These are phyloP conservation scores for Centroberyx gerrardi DNA, from an alignment of 2,797 vertebrate genomes.

Conservation along the genomic window DNA sequence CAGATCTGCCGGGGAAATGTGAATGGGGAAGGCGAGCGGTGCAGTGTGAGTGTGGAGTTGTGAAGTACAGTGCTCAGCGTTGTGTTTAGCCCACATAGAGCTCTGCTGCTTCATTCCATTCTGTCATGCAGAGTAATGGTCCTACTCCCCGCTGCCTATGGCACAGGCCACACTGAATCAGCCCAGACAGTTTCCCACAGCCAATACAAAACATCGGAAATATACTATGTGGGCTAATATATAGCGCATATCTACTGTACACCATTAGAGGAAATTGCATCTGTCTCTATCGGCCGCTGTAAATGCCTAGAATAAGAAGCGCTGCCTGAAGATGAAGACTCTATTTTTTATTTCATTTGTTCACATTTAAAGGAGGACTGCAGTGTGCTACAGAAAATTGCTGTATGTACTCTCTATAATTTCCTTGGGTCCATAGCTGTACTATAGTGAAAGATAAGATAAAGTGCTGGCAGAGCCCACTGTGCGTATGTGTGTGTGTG, in stretches of 20 bases:
- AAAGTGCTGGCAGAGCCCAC: conserved; percentile 56
- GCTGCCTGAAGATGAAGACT: conserved; percentile 46
- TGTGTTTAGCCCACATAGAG: conserved; percentile 69
- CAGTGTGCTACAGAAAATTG: conserved; percentile 53
- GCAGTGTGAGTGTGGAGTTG: conserved; percentile 52
- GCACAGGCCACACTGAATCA: conserved; percentile 68
- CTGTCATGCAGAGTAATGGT: conserved; percentile 81
- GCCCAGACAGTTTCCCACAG: conserved; percentile 40
- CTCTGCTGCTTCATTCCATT: conserved; percentile 70
- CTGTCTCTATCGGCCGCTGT: conserved; percentile 31
- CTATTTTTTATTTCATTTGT: conserved; percentile 26
- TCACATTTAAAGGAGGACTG: conserved; percentile 44
- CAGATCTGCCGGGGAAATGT: conserved; percentile 56
- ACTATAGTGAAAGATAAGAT: conserved; percentile 70
- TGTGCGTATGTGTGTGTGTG: conserved; percentile 28
- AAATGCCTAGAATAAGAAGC: conserved; percentile 39
- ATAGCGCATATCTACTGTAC: conserved; percentile 42
- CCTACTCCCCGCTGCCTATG: conserved; percentile 67
- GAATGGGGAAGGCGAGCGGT: conserved; percentile 50
- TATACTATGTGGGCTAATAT: conserved; percentile 50
- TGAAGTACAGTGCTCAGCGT: conserved; percentile 63
- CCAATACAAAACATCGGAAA: conserved; percentile 51
- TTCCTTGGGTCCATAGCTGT: conserved; percentile 59
- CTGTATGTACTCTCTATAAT: conserved; percentile 58
- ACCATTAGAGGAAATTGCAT: conserved; percentile 47